Evolutionary conservation across 2,113 vertebrate species (phyloP), one percentile per base, ranked within the genome.

Genomic region (Alectura lathami): DNA sequence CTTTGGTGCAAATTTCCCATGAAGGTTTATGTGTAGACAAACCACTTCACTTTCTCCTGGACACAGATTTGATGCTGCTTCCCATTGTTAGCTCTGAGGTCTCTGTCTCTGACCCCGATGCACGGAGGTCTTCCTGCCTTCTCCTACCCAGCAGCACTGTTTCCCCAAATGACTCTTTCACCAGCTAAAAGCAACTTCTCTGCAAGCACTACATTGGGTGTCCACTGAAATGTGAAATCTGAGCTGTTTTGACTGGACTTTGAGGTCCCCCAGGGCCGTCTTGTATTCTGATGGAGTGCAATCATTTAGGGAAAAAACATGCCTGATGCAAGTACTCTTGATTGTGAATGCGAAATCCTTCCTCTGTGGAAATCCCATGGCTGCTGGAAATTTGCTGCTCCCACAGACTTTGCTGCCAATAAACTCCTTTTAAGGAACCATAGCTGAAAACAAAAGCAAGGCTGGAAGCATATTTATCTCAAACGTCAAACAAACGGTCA

Each of bases 221-320:
- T 94, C 66, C 83, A 81, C 40, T 48, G 75, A 59, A 73, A 68
- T 8, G 48, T 60, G 89, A 93, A 93, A 93, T 53, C 9, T 6
- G 88, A 95, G 88, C 80, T 95, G 93, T 96, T 96, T 96, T 94
- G 94, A 95, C 95, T 94, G 94, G 88, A 84, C 73, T 38, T 48
- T 0, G 79, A 60, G 30, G 83, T 97, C 90, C 83, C 91, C 30
- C 10, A 27, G 93, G 90, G 79, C 60, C 43, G 77, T 34, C 72
- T 66, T 29, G 8, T 72, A 8, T 34, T 64, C 85, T 78, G 88
- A 74, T 56, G 57, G 60, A 88, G 72, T 60, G 89, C 76, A 93
- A 95, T 60, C 30, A 18, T 13, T 27, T 81, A 81, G 93, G 63
- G 62, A 36, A 91, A 94, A 92, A 88, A 5, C 82, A 81, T 83